phyloP scores from a whole-genome alignment of 30 jellyfish, hydroid and myxozoan genomes.

The Hydractinia symbiolongicarpus region DNA sequence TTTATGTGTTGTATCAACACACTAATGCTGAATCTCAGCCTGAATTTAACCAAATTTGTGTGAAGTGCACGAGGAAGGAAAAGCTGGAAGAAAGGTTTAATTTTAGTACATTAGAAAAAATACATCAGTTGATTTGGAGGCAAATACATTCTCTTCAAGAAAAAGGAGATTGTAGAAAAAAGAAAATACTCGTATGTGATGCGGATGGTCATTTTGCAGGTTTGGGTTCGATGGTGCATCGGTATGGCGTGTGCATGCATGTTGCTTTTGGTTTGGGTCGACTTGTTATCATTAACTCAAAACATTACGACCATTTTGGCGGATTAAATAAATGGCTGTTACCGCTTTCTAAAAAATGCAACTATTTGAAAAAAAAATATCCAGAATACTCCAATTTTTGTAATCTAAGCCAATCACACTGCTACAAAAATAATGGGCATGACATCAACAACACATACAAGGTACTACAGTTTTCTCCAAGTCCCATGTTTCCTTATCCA shows the following conservation, averaged over 20 bases:
- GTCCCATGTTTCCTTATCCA: constrained; percentile 14
- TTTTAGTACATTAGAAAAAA: background rate
- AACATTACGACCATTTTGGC: constrained; percentile 31
- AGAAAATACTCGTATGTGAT: constrained; percentile 13
- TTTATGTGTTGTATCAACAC: too few relatives aligned
- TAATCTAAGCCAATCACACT: constrained; percentile 7
- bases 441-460: constrained; percentile 19
- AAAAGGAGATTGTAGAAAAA: constrained; percentile 2
- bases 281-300: constrained; percentile 8
- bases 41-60: too few relatives aligned
- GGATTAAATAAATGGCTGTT: constrained; percentile 15
- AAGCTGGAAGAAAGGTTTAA: background rate
- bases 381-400: background rate
- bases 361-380: background rate
- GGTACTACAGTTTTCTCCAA: background rate
- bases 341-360: constrained; percentile 18
- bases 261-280: constrained; percentile 21
- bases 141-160: constrained; percentile 23
- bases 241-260: constrained; percentile 17
- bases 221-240: constrained; percentile 15
- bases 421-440: constrained; percentile 19
- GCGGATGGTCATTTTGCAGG: constrained; percentile 11
- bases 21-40: too few relatives aligned
- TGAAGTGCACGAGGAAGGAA: too few relatives aligned
- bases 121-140: background rate